Conservation (phyloP, 2,113 vertebrate genomes). For the Entosphenus tridentatus region DNA sequence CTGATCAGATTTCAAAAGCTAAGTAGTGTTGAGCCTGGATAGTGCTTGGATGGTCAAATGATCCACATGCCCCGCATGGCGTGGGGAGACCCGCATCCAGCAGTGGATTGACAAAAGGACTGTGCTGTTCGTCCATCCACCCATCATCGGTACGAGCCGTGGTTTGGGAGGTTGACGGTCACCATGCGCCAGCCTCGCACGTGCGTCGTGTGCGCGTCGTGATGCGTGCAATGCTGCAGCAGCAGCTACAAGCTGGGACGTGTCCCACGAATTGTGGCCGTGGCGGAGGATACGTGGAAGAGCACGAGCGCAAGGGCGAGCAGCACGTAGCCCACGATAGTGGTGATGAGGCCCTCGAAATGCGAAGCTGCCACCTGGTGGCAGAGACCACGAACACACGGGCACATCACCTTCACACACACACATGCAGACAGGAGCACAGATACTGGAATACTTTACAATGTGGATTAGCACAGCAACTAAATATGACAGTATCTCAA, state of each 20-base stretch:
- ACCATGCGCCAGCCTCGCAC: too few relatives aligned
- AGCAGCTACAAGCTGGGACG: background rate
- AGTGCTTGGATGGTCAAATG: too few relatives aligned
- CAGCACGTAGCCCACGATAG: slow-evolving; percentile 74
- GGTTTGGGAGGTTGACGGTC: too few relatives aligned
- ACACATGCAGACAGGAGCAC: background rate
- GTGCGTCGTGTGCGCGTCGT: too few relatives aligned
- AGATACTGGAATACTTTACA: background rate
- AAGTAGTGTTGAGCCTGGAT: too few relatives aligned
- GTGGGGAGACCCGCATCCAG: too few relatives aligned
- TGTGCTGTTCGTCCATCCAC: too few relatives aligned
- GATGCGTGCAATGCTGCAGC: background rate
- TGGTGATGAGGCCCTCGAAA: slow-evolving; percentile 80
- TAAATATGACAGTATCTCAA: slow-evolving; percentile 3
- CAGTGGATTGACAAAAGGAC: too few relatives aligned
- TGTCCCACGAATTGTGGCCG: too few relatives aligned
- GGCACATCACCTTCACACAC: background rate
- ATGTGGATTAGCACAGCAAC: background rate
- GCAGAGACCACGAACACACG: background rate
- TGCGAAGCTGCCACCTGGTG: slow-evolving; percentile 69
- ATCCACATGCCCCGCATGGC: too few relatives aligned
- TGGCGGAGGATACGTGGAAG: slow-evolving; percentile 70
- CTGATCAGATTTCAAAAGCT: too few relatives aligned
- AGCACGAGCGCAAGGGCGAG: slow-evolving; percentile 63
- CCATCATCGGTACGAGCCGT: too few relatives aligned